Evolutionary conservation across 2,888 invertebrate species (phyloP).

Genomic region (Carcina quercana): DNA sequence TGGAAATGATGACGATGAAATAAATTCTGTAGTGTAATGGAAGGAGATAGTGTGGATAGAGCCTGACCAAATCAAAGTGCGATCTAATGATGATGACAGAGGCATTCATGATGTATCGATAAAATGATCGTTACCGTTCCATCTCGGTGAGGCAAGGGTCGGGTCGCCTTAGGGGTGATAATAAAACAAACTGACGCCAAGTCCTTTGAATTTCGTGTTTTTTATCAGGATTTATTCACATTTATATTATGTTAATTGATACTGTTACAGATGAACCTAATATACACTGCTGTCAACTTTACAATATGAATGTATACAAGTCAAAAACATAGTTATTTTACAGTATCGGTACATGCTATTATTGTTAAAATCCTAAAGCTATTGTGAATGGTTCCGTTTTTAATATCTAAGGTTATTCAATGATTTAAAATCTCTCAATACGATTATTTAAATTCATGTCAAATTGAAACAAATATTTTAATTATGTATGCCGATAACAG

Average conservation of each 20-base stretch:
- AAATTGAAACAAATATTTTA: slow-evolving; percentile 33
- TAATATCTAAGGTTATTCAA: slow-evolving; percentile 44
- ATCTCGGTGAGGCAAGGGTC: slow-evolving; percentile 66
- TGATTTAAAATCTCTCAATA: slow-evolving; percentile 32
- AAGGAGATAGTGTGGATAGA: slow-evolving; percentile 64
- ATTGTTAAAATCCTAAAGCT: slow-evolving; percentile 69
- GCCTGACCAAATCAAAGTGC: slow-evolving; percentile 49
- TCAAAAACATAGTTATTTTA: slow-evolving; percentile 72
- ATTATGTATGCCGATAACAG: slow-evolving; percentile 32
- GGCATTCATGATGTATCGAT: slow-evolving; percentile 72
- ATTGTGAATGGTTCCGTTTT: slow-evolving; percentile 65
- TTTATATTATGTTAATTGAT: slow-evolving; percentile 64
- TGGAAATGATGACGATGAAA: too few species aligned
- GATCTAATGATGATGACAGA: slow-evolving; percentile 71
- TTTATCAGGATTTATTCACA: slow-evolving; percentile 69
- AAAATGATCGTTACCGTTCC: slow-evolving; percentile 71
- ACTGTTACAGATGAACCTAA: slow-evolving; percentile 63
- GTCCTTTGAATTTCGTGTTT: slow-evolving; percentile 47
- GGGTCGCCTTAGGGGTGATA: slow-evolving; percentile 53
- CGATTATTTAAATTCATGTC: slow-evolving; percentile 32
- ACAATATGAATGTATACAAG: slow-evolving; percentile 69
- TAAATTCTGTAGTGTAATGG: slow-evolving; percentile 42
- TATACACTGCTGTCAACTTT: slow-evolving; percentile 61
- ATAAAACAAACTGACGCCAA: slow-evolving; percentile 57
- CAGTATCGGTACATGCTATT: slow-evolving; percentile 63